Evolutionary conservation across 2,888 invertebrate genomes (phyloP).

Genomic region (Idaea dimidiata): DNA sequence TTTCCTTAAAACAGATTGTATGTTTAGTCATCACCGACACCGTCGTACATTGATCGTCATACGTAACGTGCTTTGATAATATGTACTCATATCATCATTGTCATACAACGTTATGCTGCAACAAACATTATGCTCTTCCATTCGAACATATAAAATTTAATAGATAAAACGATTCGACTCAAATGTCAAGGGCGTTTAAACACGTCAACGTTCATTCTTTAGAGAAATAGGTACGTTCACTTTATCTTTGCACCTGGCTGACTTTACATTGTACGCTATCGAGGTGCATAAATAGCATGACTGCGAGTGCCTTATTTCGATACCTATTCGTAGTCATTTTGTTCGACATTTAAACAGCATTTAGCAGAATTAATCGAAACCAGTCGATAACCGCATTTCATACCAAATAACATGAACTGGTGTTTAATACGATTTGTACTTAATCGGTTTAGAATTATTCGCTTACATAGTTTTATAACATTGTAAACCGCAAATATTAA

Average conservation of each 20-base stretch:
- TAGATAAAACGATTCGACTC: conserved; percentile 62
- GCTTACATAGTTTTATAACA: conserved; percentile 7
- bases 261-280: not conserved
- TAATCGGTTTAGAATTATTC: conserved; percentile 4
- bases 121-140: not conserved
- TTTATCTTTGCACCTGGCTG: too few species aligned
- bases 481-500: not conserved
- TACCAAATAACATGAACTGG: conserved; percentile 6
- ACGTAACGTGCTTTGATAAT: not conserved
- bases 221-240: conserved; percentile 5
- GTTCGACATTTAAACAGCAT: not conserved
- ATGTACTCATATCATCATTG: not conserved
- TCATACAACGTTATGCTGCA: not conserved
- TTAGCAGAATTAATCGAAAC: conserved; percentile 4
- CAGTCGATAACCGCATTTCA: conserved; percentile 12
- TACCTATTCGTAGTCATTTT: not conserved
- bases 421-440: not conserved
- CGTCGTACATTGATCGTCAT: too few species aligned
- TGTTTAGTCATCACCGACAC: too few species aligned
- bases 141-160: not conserved
- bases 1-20: too few species aligned
- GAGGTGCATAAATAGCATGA: not conserved
- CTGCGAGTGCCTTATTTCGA: too few species aligned
- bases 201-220: not conserved
- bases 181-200: conserved; percentile 25